Conservation (phyloP, 2,113 vertebrate species). For the Zosterops japonicus region DNA sequence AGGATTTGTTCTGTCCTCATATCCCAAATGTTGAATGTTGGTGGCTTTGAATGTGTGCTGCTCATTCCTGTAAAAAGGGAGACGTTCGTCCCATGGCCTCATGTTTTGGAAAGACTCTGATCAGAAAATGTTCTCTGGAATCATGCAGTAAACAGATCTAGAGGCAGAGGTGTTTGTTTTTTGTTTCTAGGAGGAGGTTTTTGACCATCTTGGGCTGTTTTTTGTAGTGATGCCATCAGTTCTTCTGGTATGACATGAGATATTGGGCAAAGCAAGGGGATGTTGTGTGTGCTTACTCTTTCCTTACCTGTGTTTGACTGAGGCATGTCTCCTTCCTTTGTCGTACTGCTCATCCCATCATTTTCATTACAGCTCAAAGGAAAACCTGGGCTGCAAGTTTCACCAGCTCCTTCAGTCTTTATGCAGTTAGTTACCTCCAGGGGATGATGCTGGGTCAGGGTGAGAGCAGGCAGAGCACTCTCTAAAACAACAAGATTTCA, state of each 20-base stretch:
- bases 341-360: not conserved
- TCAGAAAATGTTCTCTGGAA: not conserved
- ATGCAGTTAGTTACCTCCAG: not conserved
- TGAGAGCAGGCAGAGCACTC: not conserved
- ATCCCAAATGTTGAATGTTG: rapidly evolving
- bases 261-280: not conserved
- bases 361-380: not conserved
- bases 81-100: rapidly evolving
- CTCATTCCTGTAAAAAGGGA: not conserved
- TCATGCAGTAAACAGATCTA: not conserved
- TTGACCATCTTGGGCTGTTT: not conserved
- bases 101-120: not conserved
- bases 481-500: not conserved
- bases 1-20: not conserved
- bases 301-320: not conserved
- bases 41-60: not conserved
- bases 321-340: not conserved
- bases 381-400: not conserved
- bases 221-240: rapidly evolving
- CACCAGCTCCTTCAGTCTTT: not conserved
- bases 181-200: not conserved
- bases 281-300: rapidly evolving
- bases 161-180: not conserved
- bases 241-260: not conserved
- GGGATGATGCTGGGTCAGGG: not conserved